Conservation (phyloP, 1,140 invertebrate species). For the Dufourea novaeangliae region DNA sequence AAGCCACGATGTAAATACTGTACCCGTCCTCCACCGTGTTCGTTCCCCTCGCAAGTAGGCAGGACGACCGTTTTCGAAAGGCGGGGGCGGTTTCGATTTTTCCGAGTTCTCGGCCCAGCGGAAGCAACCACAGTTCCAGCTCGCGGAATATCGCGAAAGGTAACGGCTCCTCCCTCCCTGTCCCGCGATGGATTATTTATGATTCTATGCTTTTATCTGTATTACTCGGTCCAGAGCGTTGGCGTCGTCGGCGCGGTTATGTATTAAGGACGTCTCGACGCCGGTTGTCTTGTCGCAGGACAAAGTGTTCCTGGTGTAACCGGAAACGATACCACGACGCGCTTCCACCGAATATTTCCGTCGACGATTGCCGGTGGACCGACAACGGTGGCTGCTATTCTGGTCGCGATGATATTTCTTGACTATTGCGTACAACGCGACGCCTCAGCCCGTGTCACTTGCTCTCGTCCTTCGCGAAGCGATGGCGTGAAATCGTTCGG, state of each 20-base stretch:
- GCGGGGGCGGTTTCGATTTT: constrained; percentile 7
- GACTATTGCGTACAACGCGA: constrained; percentile 5
- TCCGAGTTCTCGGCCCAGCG: neutral
- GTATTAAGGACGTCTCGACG: constrained; percentile 23
- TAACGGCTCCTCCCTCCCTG: constrained; percentile 10
- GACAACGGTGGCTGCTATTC: neutral
- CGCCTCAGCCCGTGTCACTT: neutral
- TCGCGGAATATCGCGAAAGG: neutral
- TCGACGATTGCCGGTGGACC: too few relatives aligned
- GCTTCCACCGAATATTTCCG: neutral
- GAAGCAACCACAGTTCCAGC: neutral
- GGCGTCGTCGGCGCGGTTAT: neutral
- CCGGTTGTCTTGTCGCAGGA: neutral
- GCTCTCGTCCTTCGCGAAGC: neutral
- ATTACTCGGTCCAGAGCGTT: constrained; percentile 36
- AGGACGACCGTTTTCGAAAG: too few relatives aligned
- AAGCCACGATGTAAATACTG: constrained; percentile 42
- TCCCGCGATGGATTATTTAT: constrained; percentile 48
- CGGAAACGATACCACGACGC: neutral
- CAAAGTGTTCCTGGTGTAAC: neutral
- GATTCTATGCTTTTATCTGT: constrained; percentile 49
- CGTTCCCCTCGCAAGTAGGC: neutral
- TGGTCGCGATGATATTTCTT: neutral
- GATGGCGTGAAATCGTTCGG: neutral
- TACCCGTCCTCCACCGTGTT: neutral